A percentile compares a stretch with the other conserved stretches of the same genome.
These are phyloP conservation scores for Kuschelorhynchus macadamiae DNA, from an alignment of 2,888 invertebrate species.

Conservation along the genomic window DNA sequence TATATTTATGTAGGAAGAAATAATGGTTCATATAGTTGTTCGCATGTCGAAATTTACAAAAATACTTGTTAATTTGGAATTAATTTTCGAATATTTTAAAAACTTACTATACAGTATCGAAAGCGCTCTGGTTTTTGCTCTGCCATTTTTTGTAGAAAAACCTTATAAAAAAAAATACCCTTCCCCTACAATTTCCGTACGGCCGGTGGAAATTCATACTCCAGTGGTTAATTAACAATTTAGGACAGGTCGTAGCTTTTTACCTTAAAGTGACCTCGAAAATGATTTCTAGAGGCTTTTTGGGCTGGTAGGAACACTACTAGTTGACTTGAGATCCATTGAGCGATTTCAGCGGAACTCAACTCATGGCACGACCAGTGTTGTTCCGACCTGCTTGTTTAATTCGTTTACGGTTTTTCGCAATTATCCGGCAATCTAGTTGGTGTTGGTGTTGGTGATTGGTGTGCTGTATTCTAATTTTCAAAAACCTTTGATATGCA, in stretches of 20 bases:
- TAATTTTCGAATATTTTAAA: neutral
- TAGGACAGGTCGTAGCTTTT: constrained; percentile 4
- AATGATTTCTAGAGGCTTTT: constrained; percentile 1
- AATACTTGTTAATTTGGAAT: neutral
- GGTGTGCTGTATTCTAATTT: too few species aligned
- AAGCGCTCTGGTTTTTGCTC: neutral
- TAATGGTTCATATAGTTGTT: constrained; percentile 1
- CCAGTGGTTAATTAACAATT: neutral
- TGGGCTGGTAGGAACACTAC: neutral
- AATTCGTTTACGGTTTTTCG: too few species aligned
- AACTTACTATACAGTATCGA: neutral
- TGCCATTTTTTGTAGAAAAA: neutral
- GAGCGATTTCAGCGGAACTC: too few species aligned
- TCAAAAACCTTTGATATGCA: too few species aligned
- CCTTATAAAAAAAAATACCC: neutral
- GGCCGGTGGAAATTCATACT: neutral
- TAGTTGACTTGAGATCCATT: too few species aligned
- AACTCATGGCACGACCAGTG: too few species aligned
- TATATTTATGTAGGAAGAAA: neutral
- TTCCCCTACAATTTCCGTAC: neutral
- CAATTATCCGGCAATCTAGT: too few species aligned
- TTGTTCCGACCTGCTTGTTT: too few species aligned
- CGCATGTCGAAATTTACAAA: constrained; percentile 2
- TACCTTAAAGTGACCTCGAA: neutral
- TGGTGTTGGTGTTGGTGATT: too few species aligned